Base-by-base conservation (phyloP, 2,888 invertebrate species). In the Hipparchia semele region DNA sequence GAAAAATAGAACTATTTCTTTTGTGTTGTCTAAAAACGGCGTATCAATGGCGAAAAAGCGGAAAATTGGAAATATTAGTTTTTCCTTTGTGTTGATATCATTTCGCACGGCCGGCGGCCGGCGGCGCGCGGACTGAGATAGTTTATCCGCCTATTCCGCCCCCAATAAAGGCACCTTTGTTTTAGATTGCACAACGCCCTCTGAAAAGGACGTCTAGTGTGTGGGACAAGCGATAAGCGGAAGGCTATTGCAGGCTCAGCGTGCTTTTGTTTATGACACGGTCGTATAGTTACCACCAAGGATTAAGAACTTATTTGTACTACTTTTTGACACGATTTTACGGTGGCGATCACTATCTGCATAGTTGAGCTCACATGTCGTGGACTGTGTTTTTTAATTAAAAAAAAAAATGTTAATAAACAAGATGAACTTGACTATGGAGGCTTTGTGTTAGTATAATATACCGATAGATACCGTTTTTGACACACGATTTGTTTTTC, bases 21-120 rank as follows among this genome's bases (percentile, higher is more conserved):
- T 46, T 46, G 45, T n/a, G 8, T 49, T 8, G 62, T 6, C n/a
- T 51, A 6, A 64, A 61, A 61, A 51, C 23, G 9, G 23, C n/a
- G n/a, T 62, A 49, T 62, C 62, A n/a, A 39, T 33, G 51, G 10
- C 51, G 33, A 6, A 12, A 23, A 33, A 53, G 23, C 10, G 65
- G 13, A 67, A 67, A 58, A 46, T 67, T 67, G 56, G 56, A 58
- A 67, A 13, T 67, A 67, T 13, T 56, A 6, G 33, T 67, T 70
- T 70, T 70, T 60, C 65, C 67, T 70, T 73, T 70, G 70, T 70
- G 61, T 53, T 61, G 49, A 60, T 70, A 70, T 67, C 70, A 70
- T 73, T 70, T 67, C 54, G 39, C 9, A 45, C 23, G 46, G 49
- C 58, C 59, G 46, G 51, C 33, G 72, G 72, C 39, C 33, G 49